These are phyloP conservation scores for Redunca redunca DNA, from an alignment of 2,113 vertebrate species.

Conservation along the genomic window DNA sequence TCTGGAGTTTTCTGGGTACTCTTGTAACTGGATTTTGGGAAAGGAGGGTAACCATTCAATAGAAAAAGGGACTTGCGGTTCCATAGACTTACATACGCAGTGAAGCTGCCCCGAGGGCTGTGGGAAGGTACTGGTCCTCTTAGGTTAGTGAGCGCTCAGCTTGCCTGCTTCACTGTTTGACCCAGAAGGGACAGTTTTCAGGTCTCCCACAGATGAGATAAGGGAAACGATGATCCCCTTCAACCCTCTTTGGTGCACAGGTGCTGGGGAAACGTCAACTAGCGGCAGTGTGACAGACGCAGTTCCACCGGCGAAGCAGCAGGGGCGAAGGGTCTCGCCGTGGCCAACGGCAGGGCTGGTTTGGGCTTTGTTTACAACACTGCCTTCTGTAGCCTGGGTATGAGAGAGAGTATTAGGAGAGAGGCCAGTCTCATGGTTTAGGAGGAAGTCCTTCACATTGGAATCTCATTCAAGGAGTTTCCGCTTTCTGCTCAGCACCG, in stretches of 20 bases:
- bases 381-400: neutral
- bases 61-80: neutral
- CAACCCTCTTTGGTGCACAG: neutral
- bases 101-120: neutral
- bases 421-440: neutral
- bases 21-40: neutral
- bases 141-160: neutral
- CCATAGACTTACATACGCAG: neutral
- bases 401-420: neutral
- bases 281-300: neutral
- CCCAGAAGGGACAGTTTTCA: neutral
- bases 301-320: neutral
- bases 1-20: neutral
- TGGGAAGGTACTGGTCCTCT: neutral
- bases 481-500: neutral
- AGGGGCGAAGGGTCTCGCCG: neutral
- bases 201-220: neutral
- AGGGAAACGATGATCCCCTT: neutral
- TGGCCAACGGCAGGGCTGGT: neutral
- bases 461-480: neutral
- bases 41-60: neutral
- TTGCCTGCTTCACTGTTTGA: neutral
- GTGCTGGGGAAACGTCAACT: neutral
- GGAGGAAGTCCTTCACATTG: neutral
- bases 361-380: neutral